Base-by-base conservation (phyloP, 2,888 invertebrate genomes). In the Xanthorhoe designata region DNA sequence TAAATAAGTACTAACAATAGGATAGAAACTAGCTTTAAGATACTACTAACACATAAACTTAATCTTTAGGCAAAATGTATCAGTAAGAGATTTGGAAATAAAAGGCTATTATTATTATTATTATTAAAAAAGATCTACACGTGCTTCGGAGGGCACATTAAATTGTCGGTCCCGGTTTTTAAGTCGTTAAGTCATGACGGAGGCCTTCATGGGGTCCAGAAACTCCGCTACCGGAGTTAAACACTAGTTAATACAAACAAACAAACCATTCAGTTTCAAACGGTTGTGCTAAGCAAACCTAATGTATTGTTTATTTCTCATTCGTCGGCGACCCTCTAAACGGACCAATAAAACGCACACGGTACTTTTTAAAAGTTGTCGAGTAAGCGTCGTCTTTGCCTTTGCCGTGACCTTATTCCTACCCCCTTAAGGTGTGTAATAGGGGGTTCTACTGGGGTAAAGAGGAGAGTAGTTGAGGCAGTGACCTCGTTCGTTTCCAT, bases 401-500 rank as follows among this genome's bases (percentile, higher is more conserved):
- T 56, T 49, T 35, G 47, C 51, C 56, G 64, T 56, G 47, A 62
- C 64, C 66, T 66, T 69, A 71, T 70, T 66, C 51, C 54, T 32
- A 56, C 55, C 64, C 59, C 49, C 64, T 60, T 70, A 71, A 64
- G 70, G 71, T 70, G 72, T 62, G 66, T 50, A 62, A 64, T 64
- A 51, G 56, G 60, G 52, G 58, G 63, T 52, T 24, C n/a, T 35
- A 72, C 19, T 61, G 62, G 70, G 64, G 62, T 65, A 59, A 58
- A 68, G 67, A 64, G 64, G 68, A 65, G 57, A 73, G 64, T 61
- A 59, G 67, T 66, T 56, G 74, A 72, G 82, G 76, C 83, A 77
- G 75, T 73, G 85, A 85, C 85, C 83, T 85, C 78, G 77, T 74
- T 83, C 75, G 75, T 71, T 66, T 66, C 79, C 75, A 84, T 84